Evolutionary conservation across 2,113 vertebrate genomes (phyloP).

Genomic region (Cebidichthys violaceus): DNA sequence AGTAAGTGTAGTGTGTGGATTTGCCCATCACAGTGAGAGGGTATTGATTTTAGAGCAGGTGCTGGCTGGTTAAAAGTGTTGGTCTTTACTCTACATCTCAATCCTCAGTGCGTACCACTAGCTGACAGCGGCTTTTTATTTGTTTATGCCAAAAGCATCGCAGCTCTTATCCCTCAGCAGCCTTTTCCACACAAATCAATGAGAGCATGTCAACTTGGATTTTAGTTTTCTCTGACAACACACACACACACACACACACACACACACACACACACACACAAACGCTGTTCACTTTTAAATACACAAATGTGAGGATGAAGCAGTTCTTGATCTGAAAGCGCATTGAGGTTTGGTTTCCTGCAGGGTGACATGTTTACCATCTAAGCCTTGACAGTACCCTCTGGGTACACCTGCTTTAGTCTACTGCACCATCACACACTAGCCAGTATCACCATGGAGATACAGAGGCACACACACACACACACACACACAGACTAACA

Average conservation of each 20-base stretch:
- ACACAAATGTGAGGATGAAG: slow-evolving; percentile 19
- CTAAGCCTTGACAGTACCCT: neutral
- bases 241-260: neutral
- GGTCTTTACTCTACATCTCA: slow-evolving; percentile 52
- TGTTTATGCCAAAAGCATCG: slow-evolving; percentile 61
- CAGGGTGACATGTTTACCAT: slow-evolving; percentile 26
- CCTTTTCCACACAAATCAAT: slow-evolving; percentile 64
- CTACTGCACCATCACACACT: neutral
- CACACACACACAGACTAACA: neutral
- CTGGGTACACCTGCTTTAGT: slow-evolving; percentile 7
- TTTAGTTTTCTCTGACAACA: slow-evolving; percentile 53
- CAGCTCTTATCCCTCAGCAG: slow-evolving; percentile 54
- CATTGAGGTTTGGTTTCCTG: slow-evolving; percentile 9
- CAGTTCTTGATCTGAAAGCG: slow-evolving; percentile 6
- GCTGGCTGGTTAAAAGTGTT: slow-evolving; percentile 43
- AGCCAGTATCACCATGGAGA: neutral
- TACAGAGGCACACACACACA: neutral
- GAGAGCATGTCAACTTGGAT: slow-evolving; percentile 43
- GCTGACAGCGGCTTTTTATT: slow-evolving; percentile 60
- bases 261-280: slow-evolving; percentile 6
- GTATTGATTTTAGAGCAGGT: slow-evolving; percentile 61
- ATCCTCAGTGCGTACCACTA: slow-evolving; percentile 24
- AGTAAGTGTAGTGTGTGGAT: slow-evolving; percentile 12
- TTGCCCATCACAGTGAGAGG: slow-evolving; percentile 43
- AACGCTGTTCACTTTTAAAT: slow-evolving; percentile 13